Evolutionary conservation across 2,888 invertebrate species (phyloP), one percentile per base, ranked within the genome.

Genomic region (Parasteatoda lunata): DNA sequence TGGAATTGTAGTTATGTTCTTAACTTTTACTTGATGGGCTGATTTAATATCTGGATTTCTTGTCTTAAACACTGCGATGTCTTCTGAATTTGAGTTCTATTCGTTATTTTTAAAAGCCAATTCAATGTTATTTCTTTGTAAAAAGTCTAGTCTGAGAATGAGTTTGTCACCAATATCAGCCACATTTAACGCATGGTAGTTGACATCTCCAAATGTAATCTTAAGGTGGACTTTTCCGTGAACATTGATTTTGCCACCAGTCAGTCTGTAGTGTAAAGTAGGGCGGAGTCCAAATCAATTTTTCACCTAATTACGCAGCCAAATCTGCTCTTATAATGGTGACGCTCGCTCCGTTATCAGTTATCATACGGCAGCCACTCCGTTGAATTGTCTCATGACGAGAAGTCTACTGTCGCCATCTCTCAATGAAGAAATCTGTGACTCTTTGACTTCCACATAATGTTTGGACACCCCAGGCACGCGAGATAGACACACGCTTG

Each of bases 81-180:
- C 72, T 54, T 72, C 72, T 52, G 52, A 15, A 7, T 9, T n/a
- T 11, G 54, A 72, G 51, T 72, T 48, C 51, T 30, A 30, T 15
- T 72, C 15, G 15, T 52, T 72, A 72, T 51, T 72, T 30, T 72
- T 72, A 5, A 72, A 72, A 5, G 52, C 30, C 52, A 52, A 3
- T 8, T 51, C 2, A n/a, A 1, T 30, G 30, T 52, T 52, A 8
- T 72, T 54, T 72, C n/a, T 4, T 52, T 0, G 15, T 3, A 52
- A 15, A 15, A 72, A 54, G 15, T 72, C 54, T 15, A 72, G n/a
- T 72, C 72, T 3, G 30, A 72, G 51, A 52, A 52, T 72, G 11
- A 69, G 30, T 59, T 54, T 59, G 13, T 59, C 59, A 5, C 13
- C 6, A 6, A 59, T 59, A 59, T 59, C 59, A 8, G 0, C 4